phyloP scores from a whole-genome alignment of 2,888 invertebrate genomes.

The Ditula angustiorana region DNA sequence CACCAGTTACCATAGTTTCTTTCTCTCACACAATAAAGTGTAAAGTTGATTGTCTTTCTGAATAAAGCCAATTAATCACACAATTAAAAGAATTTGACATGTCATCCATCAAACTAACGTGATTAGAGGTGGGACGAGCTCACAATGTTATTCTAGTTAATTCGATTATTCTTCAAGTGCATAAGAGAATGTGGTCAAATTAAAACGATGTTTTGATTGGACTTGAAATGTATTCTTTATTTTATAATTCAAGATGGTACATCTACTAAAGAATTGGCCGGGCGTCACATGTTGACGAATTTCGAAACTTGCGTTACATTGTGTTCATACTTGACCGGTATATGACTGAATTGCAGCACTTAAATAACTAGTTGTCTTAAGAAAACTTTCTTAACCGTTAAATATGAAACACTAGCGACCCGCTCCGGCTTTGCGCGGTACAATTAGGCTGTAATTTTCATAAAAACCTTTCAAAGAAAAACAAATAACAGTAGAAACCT shows the following conservation, averaged over 20 bases:
- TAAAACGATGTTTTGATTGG: not conserved
- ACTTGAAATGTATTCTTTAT: not conserved
- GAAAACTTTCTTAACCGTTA: not conserved
- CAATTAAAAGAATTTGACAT: conserved; percentile 40
- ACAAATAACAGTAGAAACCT: no score
- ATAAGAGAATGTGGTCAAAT: conserved; percentile 4
- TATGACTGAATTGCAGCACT: not conserved
- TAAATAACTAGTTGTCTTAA: not conserved
- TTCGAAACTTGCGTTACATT: not conserved
- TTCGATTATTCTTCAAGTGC: conserved; percentile 35
- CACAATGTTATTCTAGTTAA: conserved; percentile 35
- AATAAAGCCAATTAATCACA: conserved; percentile 38
- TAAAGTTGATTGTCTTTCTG: conserved; percentile 7
- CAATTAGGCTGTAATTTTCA: no score
- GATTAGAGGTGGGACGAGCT: conserved; percentile 33
- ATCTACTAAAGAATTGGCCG: not conserved
- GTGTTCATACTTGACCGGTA: not conserved
- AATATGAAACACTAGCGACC: not conserved
- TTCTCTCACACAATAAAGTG: conserved; percentile 5
- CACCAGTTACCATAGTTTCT: not conserved
- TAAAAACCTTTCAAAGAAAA: no score
- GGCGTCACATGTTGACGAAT: not conserved
- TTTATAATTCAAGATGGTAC: not conserved
- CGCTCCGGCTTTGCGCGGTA: no score
- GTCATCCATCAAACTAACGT: conserved; percentile 33